Evolutionary conservation across 2,113 vertebrate genomes (phyloP), one percentile per base, ranked within the genome.

Genomic region (Athene cunicularia): DNA sequence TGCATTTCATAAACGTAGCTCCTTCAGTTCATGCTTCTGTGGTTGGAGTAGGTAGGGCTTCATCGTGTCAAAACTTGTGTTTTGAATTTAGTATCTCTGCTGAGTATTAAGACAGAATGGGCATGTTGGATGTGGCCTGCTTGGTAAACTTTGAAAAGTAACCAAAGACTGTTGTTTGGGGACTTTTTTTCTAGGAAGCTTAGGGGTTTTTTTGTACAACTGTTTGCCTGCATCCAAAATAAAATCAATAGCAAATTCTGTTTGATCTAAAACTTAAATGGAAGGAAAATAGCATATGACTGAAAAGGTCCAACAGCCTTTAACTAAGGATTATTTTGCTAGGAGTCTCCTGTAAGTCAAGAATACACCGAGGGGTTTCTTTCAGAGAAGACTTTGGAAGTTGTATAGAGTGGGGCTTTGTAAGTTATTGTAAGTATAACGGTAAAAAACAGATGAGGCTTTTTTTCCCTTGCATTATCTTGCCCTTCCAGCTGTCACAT

Each of bases 401-500:
- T n/a, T 77, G 77, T 33, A 70, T 67, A 90, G 60, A 94, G 59
- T 52, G 53, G 81, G n/a, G 17, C 60, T 95, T 77, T 86, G 60
- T 83, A 55, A 66, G 58, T 86, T 93, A 22, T 30, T 84, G 1
- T 37, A 80, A 75, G n/a, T 73, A 37, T 93, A 97, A 93, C 2
- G 0, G 80, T 90, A 75, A 80, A 94, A 93, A 93, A 72, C 19
- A 93, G 76, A 88, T 85, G 75, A 91, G 21, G 32, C 91, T 60
- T 76, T 84, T 82, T 52, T n/a, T 4, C 1, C 86, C 80, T 94
- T 88, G 19, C n/a, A 53, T 97, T 97, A 96, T 97, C 93, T 95
- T 85, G 33, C 28, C 41, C 73, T 97, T 86, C 77, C 87, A 98
- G 80, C 90, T 97, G 74, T 60, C 50, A 14, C 74, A 39, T 60